Evolutionary conservation across 2,888 invertebrate species (phyloP), one percentile per base, ranked within the genome.

Genomic region (Onchidella celtica): DNA sequence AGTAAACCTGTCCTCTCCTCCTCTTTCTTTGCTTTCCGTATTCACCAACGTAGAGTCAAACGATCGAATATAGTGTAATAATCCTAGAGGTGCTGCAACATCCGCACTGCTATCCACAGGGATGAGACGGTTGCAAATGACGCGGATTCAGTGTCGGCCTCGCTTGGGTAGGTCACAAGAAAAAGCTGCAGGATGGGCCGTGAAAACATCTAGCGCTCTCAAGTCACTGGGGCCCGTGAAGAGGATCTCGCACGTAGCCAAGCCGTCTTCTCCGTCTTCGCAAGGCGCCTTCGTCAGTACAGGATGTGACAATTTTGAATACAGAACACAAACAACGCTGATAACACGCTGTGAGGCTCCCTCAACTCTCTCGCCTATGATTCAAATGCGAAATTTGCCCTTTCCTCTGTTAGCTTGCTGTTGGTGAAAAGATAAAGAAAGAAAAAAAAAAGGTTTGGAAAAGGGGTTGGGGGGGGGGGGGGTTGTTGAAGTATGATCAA

Each of bases 101-200:
- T 47, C n/a, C n/a, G n/a, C 3, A 14, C 32, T n/a, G 34, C 29
- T 72, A 72, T 72, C 72, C 72, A n/a, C 34, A 32, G 57, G 47
- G 72, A 40, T 47, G 69, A 34, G 57, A 57, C n/a, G n/a, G n/a
- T 17, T 17, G 6, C 47, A 47, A 47, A 47, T 47, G 47, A 47
- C 47, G 47, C 47, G n/a, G n/a, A n/a, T n/a, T n/a, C n/a, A n/a
- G n/a, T n/a, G n/a, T n/a, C n/a, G n/a, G n/a, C n/a, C n/a, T 17
- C 6, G 47, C 47, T 47, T 6, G 17, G 47, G 9, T 47, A 47
- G 47, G 47, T 47, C 9, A 47, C 47, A 11, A 47, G 17, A 47
- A 47, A 47, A 47, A 47, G 47, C 17, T 17, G 47, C 47, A 47
- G 47, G 47, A 17, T 17, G 17, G 47, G 47, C 17, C 17, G 6